phyloP scores from a whole-genome alignment of 2,888 invertebrate species.

The Cheilosia pagana region DNA sequence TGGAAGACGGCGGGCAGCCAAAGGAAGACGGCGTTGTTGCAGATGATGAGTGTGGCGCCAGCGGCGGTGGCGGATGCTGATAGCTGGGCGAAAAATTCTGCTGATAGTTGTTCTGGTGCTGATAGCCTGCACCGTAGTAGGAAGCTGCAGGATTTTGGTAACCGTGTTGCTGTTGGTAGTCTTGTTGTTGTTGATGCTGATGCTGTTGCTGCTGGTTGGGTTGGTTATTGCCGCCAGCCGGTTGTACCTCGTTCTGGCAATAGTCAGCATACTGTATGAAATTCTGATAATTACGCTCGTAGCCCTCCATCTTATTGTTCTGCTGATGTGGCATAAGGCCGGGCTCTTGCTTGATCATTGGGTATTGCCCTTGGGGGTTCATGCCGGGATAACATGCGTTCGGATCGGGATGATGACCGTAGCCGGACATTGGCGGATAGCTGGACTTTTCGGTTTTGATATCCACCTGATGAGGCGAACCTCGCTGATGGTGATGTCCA shows the following conservation, averaged over 20 bases:
- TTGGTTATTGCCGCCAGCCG: constrained; percentile 78
- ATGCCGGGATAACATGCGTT: constrained; percentile 77
- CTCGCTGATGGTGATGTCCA: constrained; percentile 65
- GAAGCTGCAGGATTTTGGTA: constrained; percentile 81
- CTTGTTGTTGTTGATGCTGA: constrained; percentile 79
- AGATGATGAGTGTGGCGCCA: constrained; percentile 75
- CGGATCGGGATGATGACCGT: constrained; percentile 76
- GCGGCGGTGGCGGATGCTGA: constrained; percentile 79
- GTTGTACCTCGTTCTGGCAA: constrained; percentile 82
- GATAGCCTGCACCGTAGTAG: constrained; percentile 79
- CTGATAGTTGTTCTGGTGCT: constrained; percentile 82
- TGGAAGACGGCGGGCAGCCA: constrained; percentile 76
- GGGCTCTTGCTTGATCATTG: constrained; percentile 81
- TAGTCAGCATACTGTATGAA: constrained; percentile 84
- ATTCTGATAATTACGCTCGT: constrained; percentile 83
- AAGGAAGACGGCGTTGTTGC: constrained; percentile 76
- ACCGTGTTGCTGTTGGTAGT: constrained; percentile 78
- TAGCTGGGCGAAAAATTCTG: constrained; percentile 82
- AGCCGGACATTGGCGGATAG: constrained; percentile 69
- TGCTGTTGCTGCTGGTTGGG: constrained; percentile 78
- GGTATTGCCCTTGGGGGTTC: constrained; percentile 80
- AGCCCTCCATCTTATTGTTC: constrained; percentile 83
- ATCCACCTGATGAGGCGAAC: constrained; percentile 74
- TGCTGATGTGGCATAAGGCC: constrained; percentile 81
- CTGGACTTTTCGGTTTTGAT: constrained; percentile 70